phyloP scores from a whole-genome alignment of 2,888 invertebrate genomes.

The Meandrusa payeni region DNA sequence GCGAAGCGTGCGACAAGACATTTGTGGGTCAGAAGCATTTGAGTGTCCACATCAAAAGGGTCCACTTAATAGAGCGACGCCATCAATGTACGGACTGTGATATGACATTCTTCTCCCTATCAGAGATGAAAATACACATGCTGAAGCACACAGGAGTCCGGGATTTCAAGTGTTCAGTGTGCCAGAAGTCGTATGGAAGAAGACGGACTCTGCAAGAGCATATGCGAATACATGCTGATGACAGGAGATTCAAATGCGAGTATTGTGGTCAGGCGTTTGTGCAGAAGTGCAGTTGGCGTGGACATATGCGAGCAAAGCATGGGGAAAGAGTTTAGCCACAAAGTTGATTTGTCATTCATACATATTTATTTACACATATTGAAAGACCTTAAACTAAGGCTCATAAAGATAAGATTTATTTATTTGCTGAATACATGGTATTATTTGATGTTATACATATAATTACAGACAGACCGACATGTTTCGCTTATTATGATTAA shows the following conservation, averaged over 20 bases:
- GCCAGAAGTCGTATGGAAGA: conserved; percentile 47
- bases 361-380: not conserved
- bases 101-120: conserved; percentile 48
- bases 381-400: too few species aligned
- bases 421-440: too few species aligned
- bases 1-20: conserved; percentile 49
- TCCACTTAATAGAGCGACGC: conserved; percentile 50
- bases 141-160: conserved; percentile 52
- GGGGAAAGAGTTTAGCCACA: conserved; percentile 34
- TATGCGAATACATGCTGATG: conserved; percentile 41
- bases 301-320: conserved; percentile 44
- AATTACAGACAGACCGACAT: too few species aligned
- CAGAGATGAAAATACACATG: conserved; percentile 52
- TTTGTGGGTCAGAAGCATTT: conserved; percentile 44
- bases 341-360: not conserved
- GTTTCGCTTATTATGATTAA: too few species aligned
- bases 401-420: too few species aligned
- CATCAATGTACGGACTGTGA: conserved; percentile 38
- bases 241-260: conserved; percentile 37
- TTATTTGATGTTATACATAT: too few species aligned
- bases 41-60: conserved; percentile 48
- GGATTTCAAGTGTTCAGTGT: conserved; percentile 54
- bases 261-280: conserved; percentile 38
- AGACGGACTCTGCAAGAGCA: conserved; percentile 41
- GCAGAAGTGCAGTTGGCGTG: conserved; percentile 39